Evolutionary conservation across 2,797 vertebrate species (phyloP).

Genomic region (Spondyliosoma cantharus): DNA sequence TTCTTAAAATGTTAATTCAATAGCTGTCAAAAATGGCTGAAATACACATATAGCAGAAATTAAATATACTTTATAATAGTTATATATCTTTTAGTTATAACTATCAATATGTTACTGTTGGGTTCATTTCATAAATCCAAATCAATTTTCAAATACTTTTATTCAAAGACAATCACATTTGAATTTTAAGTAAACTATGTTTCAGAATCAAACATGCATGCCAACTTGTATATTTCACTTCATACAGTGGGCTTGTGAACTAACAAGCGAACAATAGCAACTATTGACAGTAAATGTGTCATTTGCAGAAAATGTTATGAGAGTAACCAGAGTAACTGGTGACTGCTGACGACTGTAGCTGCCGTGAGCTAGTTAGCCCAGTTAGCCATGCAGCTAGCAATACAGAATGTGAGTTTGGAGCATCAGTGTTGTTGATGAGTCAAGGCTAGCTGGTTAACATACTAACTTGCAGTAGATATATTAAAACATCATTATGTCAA

Average conservation of each 20-base stretch:
- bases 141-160: background rate
- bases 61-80: too few species aligned
- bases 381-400: too few species aligned
- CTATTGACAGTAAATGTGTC: background rate
- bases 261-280: background rate
- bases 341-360: too few species aligned
- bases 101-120: slow-evolving; percentile 1
- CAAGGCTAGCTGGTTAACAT: too few species aligned
- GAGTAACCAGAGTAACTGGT: too few species aligned
- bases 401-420: too few species aligned
- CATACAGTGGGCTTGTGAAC: too few species aligned
- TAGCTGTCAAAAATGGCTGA: background rate
- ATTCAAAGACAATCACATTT: background rate
- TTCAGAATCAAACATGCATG: background rate
- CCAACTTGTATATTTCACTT: background rate
- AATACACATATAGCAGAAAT: background rate
- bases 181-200: background rate
- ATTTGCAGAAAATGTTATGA: background rate
- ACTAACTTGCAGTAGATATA: too few species aligned
- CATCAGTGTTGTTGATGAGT: too few species aligned
- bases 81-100: too few species aligned
- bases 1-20: slow-evolving; percentile 2
- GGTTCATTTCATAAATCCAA: background rate
- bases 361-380: too few species aligned
- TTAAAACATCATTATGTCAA: too few species aligned